phyloP scores from a whole-genome alignment of 2,888 invertebrate genomes.

The Nomada fabriciana region DNA sequence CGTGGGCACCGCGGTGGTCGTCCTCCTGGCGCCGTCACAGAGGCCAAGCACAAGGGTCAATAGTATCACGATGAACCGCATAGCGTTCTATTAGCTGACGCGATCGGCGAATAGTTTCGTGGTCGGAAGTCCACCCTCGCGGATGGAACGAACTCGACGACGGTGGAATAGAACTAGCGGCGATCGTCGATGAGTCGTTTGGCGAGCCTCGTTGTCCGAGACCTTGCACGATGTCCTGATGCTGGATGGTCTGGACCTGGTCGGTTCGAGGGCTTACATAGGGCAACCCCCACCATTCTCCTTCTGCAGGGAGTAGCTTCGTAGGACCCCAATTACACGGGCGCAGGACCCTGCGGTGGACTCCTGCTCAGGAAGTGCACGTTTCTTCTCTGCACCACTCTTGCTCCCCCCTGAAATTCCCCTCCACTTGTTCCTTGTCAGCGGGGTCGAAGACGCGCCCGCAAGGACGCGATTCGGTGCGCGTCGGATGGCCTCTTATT shows the following conservation, averaged over 20 bases:
- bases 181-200: conserved; percentile 29
- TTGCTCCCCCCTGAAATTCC: conserved; percentile 35
- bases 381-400: conserved; percentile 49
- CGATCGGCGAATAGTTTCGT: background rate
- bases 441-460: conserved; percentile 53
- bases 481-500: conserved; percentile 52
- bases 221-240: conserved; percentile 81
- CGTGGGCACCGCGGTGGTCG: conserved; percentile 49
- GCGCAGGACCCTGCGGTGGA: conserved; percentile 72
- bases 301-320: conserved; percentile 74
- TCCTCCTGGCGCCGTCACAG: conserved; percentile 56
- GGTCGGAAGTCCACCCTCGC: background rate
- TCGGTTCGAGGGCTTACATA: conserved; percentile 84
- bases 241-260: conserved; percentile 84
- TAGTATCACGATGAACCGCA: conserved; percentile 46
- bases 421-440: conserved; percentile 33
- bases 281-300: conserved; percentile 82
- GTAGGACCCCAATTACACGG: conserved; percentile 82
- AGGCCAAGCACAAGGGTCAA: conserved; percentile 44
- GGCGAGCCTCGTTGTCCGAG: conserved; percentile 54
- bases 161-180: conserved; percentile 17
- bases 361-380: conserved; percentile 80
- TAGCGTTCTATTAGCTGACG: conserved; percentile 13
- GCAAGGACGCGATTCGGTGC: conserved; percentile 55
- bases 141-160: background rate